Percentiles rank a stretch among this genome's conserved stretches.
Conservation (phyloP, 2,888 invertebrate species). For the Bhutanitis thaidina region DNA sequence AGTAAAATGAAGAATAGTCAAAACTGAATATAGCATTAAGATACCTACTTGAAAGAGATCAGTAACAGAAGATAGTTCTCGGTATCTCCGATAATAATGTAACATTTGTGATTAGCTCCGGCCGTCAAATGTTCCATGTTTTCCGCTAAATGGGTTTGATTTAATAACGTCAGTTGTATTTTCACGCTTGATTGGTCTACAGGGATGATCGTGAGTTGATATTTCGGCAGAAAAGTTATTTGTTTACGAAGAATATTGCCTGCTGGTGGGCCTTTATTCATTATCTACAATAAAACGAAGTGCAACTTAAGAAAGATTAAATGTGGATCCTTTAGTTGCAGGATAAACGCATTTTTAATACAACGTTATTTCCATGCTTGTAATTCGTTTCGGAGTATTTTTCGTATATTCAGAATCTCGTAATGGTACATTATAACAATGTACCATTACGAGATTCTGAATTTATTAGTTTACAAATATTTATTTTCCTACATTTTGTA, state of each 20-base stretch:
- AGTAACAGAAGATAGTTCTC: slow-evolving; percentile 81
- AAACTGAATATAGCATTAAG: no score
- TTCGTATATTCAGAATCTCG: no score
- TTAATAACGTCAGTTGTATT: slow-evolving; percentile 57
- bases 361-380: no score
- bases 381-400: no score
- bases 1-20: no score
- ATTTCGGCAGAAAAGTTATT: slow-evolving; percentile 82
- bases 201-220: slow-evolving; percentile 65
- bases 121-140: slow-evolving; percentile 67
- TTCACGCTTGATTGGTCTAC: slow-evolving; percentile 47
- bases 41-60: slow-evolving; percentile 76
- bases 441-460: no score
- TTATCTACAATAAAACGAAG: slow-evolving; percentile 82
- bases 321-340: no score
- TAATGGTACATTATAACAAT: no score
- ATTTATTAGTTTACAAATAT: no score
- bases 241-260: slow-evolving; percentile 84
- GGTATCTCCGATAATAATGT: slow-evolving; percentile 83
- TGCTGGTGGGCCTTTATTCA: slow-evolving; percentile 86
- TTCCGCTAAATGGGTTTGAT: slow-evolving; percentile 61
- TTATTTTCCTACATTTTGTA: no score
- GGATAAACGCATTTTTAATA: no score
- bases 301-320: no score
- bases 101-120: slow-evolving; percentile 72